phyloP scores from a whole-genome alignment of 1,140 invertebrate species.

The Drosophila neocordata region DNA sequence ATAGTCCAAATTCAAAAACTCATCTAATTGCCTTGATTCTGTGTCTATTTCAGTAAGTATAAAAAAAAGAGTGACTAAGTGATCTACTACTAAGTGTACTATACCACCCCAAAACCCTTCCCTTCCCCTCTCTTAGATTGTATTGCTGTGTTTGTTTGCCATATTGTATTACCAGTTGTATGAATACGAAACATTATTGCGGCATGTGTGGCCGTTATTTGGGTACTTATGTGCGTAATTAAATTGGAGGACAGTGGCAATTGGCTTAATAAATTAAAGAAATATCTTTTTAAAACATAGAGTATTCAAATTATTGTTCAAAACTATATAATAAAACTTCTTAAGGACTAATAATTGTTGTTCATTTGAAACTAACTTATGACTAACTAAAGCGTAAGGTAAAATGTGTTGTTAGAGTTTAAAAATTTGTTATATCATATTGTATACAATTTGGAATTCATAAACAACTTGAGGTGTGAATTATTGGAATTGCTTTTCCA shows the following conservation, averaged over 20 bases:
- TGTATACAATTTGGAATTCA: not conserved
- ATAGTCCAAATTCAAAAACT: conserved; percentile 84
- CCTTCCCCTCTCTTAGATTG: conserved; percentile 83
- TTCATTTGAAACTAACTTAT: not conserved
- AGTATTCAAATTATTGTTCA: too few species aligned
- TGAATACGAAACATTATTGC: conserved; percentile 87
- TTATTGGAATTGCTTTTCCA: not conserved
- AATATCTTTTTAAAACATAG: too few species aligned
- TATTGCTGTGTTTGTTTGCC: conserved; percentile 86
- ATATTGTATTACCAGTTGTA: conserved; percentile 87
- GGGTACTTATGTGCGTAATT: conserved; percentile 84
- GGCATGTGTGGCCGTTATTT: conserved; percentile 86
- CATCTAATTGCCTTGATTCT: conserved; percentile 85
- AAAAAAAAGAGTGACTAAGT: conserved; percentile 1
- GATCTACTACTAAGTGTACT: not conserved
- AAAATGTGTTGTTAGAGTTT: too few species aligned
- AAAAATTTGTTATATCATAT: not conserved
- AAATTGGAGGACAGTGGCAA: not conserved
- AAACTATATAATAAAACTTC: too few species aligned
- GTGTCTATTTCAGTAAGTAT: conserved; percentile 85
- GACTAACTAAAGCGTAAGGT: not conserved
- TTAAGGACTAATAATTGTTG: not conserved
- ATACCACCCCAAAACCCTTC: not conserved
- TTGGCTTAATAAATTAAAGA: too few species aligned
- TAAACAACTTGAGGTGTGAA: not conserved